These are phyloP conservation scores for Oscheius sp. DNA, from an alignment of 2,888 invertebrate species.

Conservation along the genomic window DNA sequence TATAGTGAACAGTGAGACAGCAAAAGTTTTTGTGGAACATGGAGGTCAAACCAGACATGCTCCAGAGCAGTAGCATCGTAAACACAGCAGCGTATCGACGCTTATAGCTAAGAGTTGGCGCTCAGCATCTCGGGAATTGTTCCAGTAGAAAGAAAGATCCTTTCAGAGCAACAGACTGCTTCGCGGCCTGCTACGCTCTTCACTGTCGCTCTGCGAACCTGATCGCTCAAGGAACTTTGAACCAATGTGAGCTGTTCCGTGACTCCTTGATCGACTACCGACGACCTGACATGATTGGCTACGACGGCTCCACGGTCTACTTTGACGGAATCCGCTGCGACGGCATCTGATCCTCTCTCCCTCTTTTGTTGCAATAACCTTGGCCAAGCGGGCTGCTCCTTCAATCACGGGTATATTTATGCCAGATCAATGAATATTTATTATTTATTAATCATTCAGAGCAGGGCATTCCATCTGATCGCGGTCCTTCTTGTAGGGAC, in stretches of 20 bases:
- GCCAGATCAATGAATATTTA: constrained; percentile 22
- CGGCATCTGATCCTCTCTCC: constrained; percentile 29
- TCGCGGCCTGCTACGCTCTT: constrained; percentile 67
- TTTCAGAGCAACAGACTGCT: constrained; percentile 66
- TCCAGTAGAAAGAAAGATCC: too few species aligned
- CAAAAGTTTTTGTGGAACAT: too few species aligned
- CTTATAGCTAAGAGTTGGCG: too few species aligned
- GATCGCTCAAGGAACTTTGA: constrained; percentile 51
- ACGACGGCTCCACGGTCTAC: constrained; percentile 68
- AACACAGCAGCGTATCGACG: too few species aligned
- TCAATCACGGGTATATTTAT: constrained; percentile 15
- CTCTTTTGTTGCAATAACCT: constrained; percentile 5
- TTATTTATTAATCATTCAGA: constrained; percentile 54
- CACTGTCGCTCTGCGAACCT: constrained; percentile 72
- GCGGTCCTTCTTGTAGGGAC: constrained; percentile 44
- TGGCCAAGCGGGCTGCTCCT: constrained; percentile 24
- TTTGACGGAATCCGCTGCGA: constrained; percentile 72
- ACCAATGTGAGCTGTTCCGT: constrained; percentile 61
- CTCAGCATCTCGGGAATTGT: too few species aligned
- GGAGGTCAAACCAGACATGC: too few species aligned
- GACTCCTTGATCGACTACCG: constrained; percentile 72
- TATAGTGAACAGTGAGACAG: too few species aligned
- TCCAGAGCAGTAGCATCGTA: too few species aligned
- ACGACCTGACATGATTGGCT: constrained; percentile 67
- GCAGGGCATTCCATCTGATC: constrained; percentile 65